Evolutionary conservation across 2,888 invertebrate genomes (phyloP).

Genomic region (Melieria picta): DNA sequence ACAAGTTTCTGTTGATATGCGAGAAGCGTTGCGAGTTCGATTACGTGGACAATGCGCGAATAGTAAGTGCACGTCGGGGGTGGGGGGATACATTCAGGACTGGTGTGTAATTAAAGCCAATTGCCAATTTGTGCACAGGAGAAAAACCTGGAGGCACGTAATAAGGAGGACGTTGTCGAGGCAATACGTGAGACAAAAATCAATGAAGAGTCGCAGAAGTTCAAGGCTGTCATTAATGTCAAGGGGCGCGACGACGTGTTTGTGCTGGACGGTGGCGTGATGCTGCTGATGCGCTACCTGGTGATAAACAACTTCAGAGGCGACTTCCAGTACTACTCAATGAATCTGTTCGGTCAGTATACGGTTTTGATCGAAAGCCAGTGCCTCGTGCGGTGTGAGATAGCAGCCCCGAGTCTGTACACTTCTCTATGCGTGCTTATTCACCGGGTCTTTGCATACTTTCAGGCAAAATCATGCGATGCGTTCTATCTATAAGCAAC

Average conservation of each 20-base stretch:
- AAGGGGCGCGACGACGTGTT: slow-evolving; percentile 56
- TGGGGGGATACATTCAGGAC: not conserved
- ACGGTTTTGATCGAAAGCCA: too few species aligned
- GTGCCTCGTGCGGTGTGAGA: too few species aligned
- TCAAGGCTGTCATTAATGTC: slow-evolving; percentile 55
- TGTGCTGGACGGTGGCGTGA: slow-evolving; percentile 57
- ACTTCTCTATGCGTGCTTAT: too few species aligned
- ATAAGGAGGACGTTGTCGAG: slow-evolving; percentile 51
- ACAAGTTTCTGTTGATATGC: slow-evolving; percentile 53
- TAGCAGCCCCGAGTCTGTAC: too few species aligned
- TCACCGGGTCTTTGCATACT: not conserved
- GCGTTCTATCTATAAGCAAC: slow-evolving; percentile 48
- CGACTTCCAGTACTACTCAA: slow-evolving; percentile 53
- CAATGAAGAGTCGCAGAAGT: slow-evolving; percentile 54
- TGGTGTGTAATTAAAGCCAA: not conserved
- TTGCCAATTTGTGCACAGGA: slow-evolving; percentile 40
- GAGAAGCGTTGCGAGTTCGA: slow-evolving; percentile 58
- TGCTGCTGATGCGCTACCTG: slow-evolving; percentile 57
- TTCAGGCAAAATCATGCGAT: slow-evolving; percentile 50
- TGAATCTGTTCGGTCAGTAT: slow-evolving; percentile 54
- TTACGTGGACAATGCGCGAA: slow-evolving; percentile 52
- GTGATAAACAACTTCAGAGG: slow-evolving; percentile 55
- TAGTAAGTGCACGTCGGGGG: slow-evolving; percentile 41
- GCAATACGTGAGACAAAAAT: slow-evolving; percentile 54
- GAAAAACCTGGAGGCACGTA: slow-evolving; percentile 52